Evolutionary conservation across 2,888 invertebrate genomes (phyloP).

Genomic region (Caenorhabditis japonica): DNA sequence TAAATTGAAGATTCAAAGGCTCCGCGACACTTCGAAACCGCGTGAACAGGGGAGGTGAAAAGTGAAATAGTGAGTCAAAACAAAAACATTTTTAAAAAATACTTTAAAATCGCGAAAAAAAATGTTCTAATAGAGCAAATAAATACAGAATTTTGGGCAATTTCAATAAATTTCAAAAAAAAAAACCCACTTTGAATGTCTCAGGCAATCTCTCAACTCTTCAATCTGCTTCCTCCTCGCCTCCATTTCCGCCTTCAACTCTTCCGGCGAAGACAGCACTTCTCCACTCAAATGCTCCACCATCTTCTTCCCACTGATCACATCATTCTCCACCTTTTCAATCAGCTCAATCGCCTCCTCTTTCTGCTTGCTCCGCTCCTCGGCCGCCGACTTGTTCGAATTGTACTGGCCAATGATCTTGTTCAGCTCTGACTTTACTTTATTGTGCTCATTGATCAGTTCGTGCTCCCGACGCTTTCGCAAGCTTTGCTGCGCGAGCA

Average conservation of each 20-base stretch:
- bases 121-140: too few species aligned
- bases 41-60: too few species aligned
- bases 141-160: too few species aligned
- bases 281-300: constrained; percentile 31
- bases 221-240: constrained; percentile 31
- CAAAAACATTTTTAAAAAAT: too few species aligned
- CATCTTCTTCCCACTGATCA: constrained; percentile 22
- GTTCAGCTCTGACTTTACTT: constrained; percentile 12
- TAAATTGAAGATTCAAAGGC: too few species aligned
- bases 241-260: constrained; percentile 24
- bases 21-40: too few species aligned
- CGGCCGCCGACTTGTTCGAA: background rate
- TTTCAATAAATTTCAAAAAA: background rate
- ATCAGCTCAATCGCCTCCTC: constrained; percentile 9
- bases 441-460: constrained; percentile 27
- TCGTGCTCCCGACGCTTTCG: constrained; percentile 37
- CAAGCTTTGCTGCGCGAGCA: constrained; percentile 18
- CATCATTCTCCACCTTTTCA: constrained; percentile 13
- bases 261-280: constrained; percentile 25
- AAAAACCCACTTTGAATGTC: constrained; percentile 4
- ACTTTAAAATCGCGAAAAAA: too few species aligned
- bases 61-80: too few species aligned
- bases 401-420: constrained; percentile 18
- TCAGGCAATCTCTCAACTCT: constrained; percentile 11
- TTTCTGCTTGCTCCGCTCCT: constrained; percentile 4